phyloP scores from a whole-genome alignment of 1,140 invertebrate genomes.

The Rhyacophila brunnea region DNA sequence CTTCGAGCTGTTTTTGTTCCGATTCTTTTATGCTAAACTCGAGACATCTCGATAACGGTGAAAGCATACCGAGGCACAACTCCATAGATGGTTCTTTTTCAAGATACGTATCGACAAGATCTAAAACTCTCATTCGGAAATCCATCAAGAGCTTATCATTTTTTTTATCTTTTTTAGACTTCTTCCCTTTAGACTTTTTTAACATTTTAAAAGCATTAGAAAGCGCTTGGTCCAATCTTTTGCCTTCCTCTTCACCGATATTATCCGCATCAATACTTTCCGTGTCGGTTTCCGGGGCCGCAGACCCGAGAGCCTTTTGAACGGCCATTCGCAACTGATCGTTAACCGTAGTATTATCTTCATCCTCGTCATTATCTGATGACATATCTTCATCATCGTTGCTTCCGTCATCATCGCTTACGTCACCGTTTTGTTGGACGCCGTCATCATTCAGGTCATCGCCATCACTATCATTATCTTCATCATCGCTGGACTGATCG shows the following conservation, averaged over 20 bases:
- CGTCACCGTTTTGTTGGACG: slow-evolving; percentile 42
- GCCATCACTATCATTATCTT: slow-evolving; percentile 39
- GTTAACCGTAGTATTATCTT: slow-evolving; percentile 62
- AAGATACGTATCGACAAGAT: slow-evolving; percentile 69
- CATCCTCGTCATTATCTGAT: slow-evolving; percentile 48
- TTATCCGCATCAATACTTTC: slow-evolving; percentile 76
- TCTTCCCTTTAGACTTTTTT: slow-evolving; percentile 58
- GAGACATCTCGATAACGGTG: slow-evolving; percentile 62
- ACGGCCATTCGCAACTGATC: slow-evolving; percentile 66
- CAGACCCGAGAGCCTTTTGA: slow-evolving; percentile 60
- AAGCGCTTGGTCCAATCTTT: slow-evolving; percentile 66
- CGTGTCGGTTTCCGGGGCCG: slow-evolving; percentile 57
- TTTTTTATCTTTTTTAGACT: slow-evolving; percentile 64
- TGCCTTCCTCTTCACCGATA: slow-evolving; percentile 72
- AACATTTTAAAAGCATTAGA: slow-evolving; percentile 69
- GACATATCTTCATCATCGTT: slow-evolving; percentile 43
- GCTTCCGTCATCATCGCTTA: slow-evolving; percentile 44
- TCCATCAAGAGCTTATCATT: slow-evolving; percentile 65
- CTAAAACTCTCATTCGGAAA: slow-evolving; percentile 67
- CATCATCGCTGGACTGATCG: slow-evolving; percentile 49
- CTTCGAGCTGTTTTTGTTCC: slow-evolving; percentile 66
- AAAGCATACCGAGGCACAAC: slow-evolving; percentile 64
- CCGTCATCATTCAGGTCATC: slow-evolving; percentile 41
- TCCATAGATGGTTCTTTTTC: slow-evolving; percentile 66
- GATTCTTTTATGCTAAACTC: slow-evolving; percentile 67